Base-by-base conservation (phyloP, 2,888 invertebrate genomes). In the Eretmocerus hayati region DNA sequence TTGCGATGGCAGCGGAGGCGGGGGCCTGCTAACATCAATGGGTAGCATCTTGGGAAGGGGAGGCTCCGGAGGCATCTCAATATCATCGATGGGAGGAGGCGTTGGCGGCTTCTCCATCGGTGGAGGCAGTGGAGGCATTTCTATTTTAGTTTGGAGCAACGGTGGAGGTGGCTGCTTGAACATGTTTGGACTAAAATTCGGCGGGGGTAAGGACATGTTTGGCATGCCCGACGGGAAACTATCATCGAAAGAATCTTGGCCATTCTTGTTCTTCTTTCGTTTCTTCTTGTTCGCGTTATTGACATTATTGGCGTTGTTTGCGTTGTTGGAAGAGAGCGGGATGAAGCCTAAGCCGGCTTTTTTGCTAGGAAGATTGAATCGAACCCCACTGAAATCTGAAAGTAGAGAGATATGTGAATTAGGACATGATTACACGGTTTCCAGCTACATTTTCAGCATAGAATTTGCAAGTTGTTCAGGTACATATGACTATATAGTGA, bases 201-300 rank as follows among this genome's bases (percentile, higher is more conserved):
- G 53, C 13, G 53, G 53, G 18, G 53, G 53, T 18, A 53, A 33
- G 2, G 53, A 53, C 2, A 48, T 53, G 13, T 53, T 50, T 18
- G 53, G 53, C 13, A 36, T 46, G 9, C 15, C 33, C 13, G 40
- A 36, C 42, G 50, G 50, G 38, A 50, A 50, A 31, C 33, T 36
- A 39, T 35, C 43, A 23, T 31, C 21, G 21, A 22, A 54, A 23
- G 48, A 47, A 26, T 41, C 48, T 18, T 33, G 35, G 4, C 48
- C 44, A 41, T 46, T 54, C 43, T 54, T 54, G 32, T 84, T 85
- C 54, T 83, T 80, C 72, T 85, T 87, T 44, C 85, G 80, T 66
- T 87, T 87, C 73, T 85, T 87, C 74, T 87, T 87, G 1, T 71
- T 76, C n/a, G 42, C 30, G 32, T 15, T 26, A 18, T 21, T 42